Base-by-base conservation (phyloP, 2,113 vertebrate species). In the Balaenoptera acutorostrata region DNA sequence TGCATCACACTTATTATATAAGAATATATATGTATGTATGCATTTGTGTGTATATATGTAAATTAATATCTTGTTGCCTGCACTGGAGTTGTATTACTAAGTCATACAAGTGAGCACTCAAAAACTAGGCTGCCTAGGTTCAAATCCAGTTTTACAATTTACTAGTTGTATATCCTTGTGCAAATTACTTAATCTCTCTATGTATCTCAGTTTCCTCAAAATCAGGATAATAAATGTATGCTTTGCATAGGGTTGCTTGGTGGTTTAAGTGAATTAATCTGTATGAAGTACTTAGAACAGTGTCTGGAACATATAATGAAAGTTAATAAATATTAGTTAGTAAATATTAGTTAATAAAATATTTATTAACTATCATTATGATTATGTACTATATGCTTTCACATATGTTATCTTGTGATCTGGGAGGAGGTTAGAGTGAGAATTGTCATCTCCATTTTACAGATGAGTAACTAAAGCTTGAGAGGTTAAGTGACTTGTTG, bases 361-460 rank as follows among this genome's bases (percentile, higher is more conserved):
- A 75, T 59, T 69, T 55, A 72, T 52, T 69, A 95, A 52, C 49
- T 95, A 46, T 61, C 14, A 87, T 69, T 72, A 80, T 90, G n/a
- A 93, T 88, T 88, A 83, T 57, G 33, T 78, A 57, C 39, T 82
- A 71, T 89, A 89, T 88, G 8, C 46, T 78, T 96, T 92, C 44
- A 96, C 41, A 78, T 84, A 61, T 72, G 95, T 91, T 88, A 74
- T 93, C 64, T 96, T 93, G 92, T 89, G 31, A 91, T 86, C 17
- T 49, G 14, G 25, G n/a, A 91, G 49, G 23, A 95, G 1, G 36
- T 88, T 88, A 75, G 55, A 88, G 29, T 11, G 23, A 31, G 23
- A 55, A 78, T 75, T 88, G 27, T 89, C 41, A 80, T 88, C 55
- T 33, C 18, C 41, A 20, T 82, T 95, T 93, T 96, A 96, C 18